Evolutionary conservation across 2,113 vertebrate species (phyloP).

Genomic region (Rhodinocichla rosea): DNA sequence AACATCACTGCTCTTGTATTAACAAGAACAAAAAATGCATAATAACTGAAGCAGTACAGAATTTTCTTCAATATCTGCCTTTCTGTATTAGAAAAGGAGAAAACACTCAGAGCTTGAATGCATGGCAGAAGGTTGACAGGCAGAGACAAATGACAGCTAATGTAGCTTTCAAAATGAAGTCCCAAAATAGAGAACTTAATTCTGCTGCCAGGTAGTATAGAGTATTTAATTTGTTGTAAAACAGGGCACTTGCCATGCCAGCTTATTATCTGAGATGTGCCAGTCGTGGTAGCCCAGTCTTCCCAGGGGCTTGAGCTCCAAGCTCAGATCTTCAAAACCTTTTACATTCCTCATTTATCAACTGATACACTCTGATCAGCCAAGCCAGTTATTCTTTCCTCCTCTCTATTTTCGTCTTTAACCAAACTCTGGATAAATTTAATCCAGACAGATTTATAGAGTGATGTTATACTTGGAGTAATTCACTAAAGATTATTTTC

Average conservation of each 20-base stretch:
- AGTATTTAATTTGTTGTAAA: background rate
- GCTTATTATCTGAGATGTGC: background rate
- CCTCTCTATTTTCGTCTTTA: background rate
- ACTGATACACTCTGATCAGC: slow-evolving; percentile 12
- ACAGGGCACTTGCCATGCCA: background rate
- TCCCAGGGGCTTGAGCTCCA: background rate
- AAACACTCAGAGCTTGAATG: background rate
- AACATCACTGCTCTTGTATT: background rate
- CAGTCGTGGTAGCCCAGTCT: background rate
- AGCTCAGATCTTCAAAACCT: slow-evolving; percentile 9
- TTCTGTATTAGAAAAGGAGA: background rate
- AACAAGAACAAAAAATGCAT: background rate
- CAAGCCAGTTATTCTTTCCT: background rate
- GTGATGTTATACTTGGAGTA: background rate
- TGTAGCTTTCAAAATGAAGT: background rate
- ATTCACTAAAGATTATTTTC: background rate
- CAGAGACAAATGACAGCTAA: background rate
- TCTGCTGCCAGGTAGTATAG: background rate
- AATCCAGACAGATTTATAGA: background rate
- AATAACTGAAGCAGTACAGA: background rate
- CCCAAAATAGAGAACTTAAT: background rate
- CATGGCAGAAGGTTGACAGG: background rate
- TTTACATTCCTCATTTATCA: slow-evolving; percentile 33
- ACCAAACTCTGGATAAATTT: background rate
- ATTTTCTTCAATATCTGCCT: background rate